A percentile compares a stretch with the other conserved stretches of the same genome.
phyloP scores from a whole-genome alignment of 2,888 invertebrate genomes.

The Drosophila picticornis region DNA sequence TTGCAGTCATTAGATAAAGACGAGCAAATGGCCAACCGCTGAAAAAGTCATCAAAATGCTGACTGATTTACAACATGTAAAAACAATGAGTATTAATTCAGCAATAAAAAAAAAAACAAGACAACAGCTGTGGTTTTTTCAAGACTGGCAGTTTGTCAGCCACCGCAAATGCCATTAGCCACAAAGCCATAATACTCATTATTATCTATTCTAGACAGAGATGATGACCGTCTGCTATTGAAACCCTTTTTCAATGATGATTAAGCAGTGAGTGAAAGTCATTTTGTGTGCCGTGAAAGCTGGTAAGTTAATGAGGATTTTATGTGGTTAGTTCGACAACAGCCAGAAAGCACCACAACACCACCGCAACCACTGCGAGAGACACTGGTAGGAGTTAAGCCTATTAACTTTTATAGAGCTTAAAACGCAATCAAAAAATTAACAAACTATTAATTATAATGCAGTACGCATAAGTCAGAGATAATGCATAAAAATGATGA shows the following conservation, averaged over 20 bases:
- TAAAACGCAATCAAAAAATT: conserved; percentile 51
- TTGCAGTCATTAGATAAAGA: conserved; percentile 61
- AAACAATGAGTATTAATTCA: conserved; percentile 54
- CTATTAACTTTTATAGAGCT: conserved; percentile 46
- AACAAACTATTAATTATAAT: conserved; percentile 48
- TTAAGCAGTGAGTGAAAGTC: conserved; percentile 68
- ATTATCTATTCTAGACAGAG: conserved; percentile 51
- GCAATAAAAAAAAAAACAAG: conserved; percentile 26
- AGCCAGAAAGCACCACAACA: conserved; percentile 45
- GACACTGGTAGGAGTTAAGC: conserved; percentile 37
- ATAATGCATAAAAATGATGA: conserved; percentile 1
- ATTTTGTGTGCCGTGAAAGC: conserved; percentile 60
- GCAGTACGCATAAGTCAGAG: conserved; percentile 10
- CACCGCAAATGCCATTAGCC: conserved; percentile 42
- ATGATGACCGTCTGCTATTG: conserved; percentile 23
- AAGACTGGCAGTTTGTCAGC: conserved; percentile 24
- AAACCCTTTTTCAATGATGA: conserved; percentile 36
- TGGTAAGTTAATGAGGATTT: conserved; percentile 68
- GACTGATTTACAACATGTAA: conserved; percentile 30
- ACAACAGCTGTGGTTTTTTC: conserved; percentile 30
- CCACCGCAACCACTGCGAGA: conserved; percentile 11
- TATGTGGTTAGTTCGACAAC: conserved; percentile 60
- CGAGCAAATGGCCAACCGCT: conserved; percentile 17
- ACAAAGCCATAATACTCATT: conserved; percentile 12
- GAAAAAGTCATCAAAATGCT: conserved; percentile 57